phyloP scores from a whole-genome alignment of 2,888 invertebrate species.

The Gasteruption jaculator region DNA sequence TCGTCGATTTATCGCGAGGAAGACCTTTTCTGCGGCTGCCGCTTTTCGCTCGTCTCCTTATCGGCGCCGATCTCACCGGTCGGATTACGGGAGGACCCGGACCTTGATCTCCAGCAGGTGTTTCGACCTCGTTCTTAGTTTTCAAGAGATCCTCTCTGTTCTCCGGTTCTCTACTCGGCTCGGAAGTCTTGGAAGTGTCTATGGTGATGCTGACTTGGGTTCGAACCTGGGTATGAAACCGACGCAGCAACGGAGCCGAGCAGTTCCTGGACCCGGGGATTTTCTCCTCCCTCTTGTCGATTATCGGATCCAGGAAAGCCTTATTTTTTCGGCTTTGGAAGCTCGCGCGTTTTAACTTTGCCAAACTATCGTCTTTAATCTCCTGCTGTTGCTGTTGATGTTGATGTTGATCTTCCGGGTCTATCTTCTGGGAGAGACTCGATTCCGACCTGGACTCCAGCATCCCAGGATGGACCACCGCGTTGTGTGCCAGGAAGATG shows the following conservation, averaged over 20 bases:
- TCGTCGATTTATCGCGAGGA: conserved; percentile 16
- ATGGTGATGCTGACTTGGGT: conserved; percentile 40
- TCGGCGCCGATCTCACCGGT: conserved; percentile 38
- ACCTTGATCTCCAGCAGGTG: conserved; percentile 16
- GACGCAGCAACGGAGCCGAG: conserved; percentile 40
- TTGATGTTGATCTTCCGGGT: no score
- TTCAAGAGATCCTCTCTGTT: no score
- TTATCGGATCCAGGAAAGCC: conserved; percentile 37
- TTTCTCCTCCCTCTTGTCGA: no score
- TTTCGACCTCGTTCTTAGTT: neutral
- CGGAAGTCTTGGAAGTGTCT: conserved; percentile 31
- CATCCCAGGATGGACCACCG: conserved; percentile 28
- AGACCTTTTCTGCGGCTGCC: conserved; percentile 35
- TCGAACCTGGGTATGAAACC: conserved; percentile 20
- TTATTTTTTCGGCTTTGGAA: conserved; percentile 39
- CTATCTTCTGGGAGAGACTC: no score
- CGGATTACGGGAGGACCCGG: no score
- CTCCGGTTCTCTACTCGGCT: neutral
- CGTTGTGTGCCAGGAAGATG: conserved; percentile 58
- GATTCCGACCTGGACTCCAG: conserved; percentile 12
- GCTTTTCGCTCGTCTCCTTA: conserved; percentile 40
- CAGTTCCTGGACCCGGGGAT: conserved; percentile 22
- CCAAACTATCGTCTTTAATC: conserved; percentile 21
- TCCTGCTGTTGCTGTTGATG: conserved; percentile 1
- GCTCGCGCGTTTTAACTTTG: conserved; percentile 38